Conservation (phyloP, 2,113 vertebrate genomes). For the Chamaea fasciata region DNA sequence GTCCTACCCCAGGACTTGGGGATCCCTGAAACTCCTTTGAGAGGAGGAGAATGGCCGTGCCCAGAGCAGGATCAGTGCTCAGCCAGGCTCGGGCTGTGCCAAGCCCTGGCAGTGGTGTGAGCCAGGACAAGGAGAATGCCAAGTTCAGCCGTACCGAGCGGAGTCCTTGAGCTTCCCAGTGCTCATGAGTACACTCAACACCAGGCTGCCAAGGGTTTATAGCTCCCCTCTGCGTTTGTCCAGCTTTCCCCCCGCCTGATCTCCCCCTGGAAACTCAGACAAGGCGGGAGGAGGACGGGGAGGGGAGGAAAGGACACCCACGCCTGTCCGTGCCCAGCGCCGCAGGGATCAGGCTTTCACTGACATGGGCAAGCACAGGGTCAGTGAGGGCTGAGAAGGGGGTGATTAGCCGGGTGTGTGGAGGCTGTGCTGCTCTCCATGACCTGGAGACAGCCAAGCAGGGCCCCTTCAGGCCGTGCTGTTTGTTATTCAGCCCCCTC, state of each 20-base stretch:
- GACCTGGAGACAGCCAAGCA: neutral
- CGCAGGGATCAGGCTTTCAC: neutral
- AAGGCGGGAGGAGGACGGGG: neutral
- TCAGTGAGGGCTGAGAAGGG: neutral
- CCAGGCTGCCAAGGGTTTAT: neutral
- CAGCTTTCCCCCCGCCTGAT: neutral
- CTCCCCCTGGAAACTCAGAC: neutral
- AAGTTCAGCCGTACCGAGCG: neutral
- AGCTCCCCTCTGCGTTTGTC: accelerated
- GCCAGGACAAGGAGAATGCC: accelerated
- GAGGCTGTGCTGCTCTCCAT: neutral
- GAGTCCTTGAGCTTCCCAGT: neutral
- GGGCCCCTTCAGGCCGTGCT: neutral
- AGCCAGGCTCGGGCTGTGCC: accelerated
- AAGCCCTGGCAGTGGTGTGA: neutral
- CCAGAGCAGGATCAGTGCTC: neutral
- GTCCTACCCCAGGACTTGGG: neutral
- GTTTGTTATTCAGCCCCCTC: neutral
- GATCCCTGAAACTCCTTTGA: neutral
- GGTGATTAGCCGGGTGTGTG: neutral
- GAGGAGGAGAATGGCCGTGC: neutral
- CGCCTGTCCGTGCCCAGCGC: accelerated
- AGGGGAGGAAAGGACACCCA: neutral
- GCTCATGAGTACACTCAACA: accelerated
- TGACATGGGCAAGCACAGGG: neutral